Evolutionary conservation across 2,888 invertebrate genomes (phyloP).

Genomic region (Rapana venosa): DNA sequence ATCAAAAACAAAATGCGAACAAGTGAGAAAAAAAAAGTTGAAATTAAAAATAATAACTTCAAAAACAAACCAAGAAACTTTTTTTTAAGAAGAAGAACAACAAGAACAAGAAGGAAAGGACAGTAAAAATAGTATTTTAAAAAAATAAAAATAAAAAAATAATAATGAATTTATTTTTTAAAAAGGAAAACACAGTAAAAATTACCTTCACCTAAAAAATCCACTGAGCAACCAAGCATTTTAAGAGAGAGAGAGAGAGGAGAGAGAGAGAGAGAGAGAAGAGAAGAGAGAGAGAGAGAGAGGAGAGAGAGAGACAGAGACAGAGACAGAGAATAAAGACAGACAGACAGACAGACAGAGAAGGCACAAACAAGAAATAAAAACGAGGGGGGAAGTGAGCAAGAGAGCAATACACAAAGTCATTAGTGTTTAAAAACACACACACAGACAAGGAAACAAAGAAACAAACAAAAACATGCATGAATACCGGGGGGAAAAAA

Average conservation of each 20-base stretch:
- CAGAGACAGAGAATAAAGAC: background rate
- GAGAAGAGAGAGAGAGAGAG: background rate
- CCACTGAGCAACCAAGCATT: background rate
- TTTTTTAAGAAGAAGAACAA: background rate
- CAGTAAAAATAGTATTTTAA: too few relatives aligned
- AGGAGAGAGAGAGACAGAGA: background rate
- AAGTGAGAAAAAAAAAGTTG: background rate
- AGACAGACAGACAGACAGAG: slow-evolving; percentile 4
- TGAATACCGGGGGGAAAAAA: too few relatives aligned
- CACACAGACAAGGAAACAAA: too few relatives aligned
- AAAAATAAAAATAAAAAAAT: too few relatives aligned
- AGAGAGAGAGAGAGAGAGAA: background rate
- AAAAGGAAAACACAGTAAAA: too few relatives aligned
- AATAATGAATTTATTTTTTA: too few relatives aligned
- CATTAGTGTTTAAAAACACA: too few relatives aligned
- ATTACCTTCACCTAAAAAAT: too few relatives aligned
- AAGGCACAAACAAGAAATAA: background rate
- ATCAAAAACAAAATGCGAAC: background rate
- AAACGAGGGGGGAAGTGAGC: too few relatives aligned
- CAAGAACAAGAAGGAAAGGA: too few relatives aligned
- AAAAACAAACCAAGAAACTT: background rate
- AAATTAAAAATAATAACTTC: background rate
- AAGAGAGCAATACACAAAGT: too few relatives aligned
- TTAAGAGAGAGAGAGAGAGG: background rate
- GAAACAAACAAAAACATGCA: too few relatives aligned